Percentiles rank a stretch among this genome's conserved stretches.
Evolutionary conservation across 2,888 invertebrate species (phyloP).

Genomic region (Dromius quadrimaculatus): DNA sequence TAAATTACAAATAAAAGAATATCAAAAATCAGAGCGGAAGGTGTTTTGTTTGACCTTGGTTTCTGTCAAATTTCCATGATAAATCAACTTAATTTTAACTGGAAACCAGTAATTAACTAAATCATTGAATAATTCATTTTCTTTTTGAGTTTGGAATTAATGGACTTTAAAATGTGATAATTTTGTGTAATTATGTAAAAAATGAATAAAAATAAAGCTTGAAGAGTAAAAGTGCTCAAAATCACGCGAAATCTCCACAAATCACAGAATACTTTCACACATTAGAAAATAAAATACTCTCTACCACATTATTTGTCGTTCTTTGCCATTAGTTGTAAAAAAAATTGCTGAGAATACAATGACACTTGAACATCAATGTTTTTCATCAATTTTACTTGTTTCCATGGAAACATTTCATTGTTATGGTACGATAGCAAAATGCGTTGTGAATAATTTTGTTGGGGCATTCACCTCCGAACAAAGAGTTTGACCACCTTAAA

Average conservation of each 20-base stretch:
- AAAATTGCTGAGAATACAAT: neutral
- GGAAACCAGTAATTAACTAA: no score
- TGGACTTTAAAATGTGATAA: neutral
- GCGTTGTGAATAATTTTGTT: constrained; percentile 9
- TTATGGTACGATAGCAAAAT: constrained; percentile 18
- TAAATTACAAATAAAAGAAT: no score
- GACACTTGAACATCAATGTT: neutral
- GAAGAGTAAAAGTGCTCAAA: constrained; percentile 25
- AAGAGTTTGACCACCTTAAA: neutral
- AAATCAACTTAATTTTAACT: no score
- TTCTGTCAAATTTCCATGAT: no score
- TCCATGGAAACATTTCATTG: constrained; percentile 1
- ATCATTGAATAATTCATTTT: neutral
- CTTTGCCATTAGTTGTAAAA: neutral
- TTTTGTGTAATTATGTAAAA: neutral
- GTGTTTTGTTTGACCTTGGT: no score
- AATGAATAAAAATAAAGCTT: neutral
- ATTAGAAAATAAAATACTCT: constrained; percentile 29
- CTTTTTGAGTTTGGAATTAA: neutral
- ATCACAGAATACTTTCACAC: constrained; percentile 32
- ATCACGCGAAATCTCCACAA: constrained; percentile 23
- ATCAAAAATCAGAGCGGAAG: no score
- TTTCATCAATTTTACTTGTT: neutral
- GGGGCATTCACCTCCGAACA: constrained; percentile 6
- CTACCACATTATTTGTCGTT: neutral